Conservation (phyloP, 53 echinoderm and acorn worm genomes). For the Paelopatides confundens region DNA sequence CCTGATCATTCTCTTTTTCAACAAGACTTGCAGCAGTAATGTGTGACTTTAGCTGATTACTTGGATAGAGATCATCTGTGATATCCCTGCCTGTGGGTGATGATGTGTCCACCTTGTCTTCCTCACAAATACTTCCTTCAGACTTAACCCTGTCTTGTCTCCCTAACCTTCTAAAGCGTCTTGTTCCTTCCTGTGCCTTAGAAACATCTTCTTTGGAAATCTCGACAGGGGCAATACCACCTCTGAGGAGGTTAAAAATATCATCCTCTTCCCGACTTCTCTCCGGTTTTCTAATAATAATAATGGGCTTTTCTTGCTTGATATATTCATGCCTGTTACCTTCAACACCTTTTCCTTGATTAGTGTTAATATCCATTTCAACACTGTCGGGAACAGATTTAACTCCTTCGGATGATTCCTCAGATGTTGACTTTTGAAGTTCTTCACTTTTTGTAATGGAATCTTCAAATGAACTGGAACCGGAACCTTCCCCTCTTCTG, state of each 20-base stretch:
- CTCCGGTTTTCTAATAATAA: background rate
- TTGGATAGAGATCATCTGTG: background rate
- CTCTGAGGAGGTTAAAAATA: slow-evolving; percentile 53
- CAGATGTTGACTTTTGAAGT: background rate
- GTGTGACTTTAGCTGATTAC: background rate
- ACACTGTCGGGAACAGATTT: background rate
- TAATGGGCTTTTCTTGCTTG: background rate
- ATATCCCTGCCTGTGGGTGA: background rate
- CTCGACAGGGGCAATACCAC: slow-evolving; percentile 30
- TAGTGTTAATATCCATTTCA: background rate
- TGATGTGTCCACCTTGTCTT: background rate
- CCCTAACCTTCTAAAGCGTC: background rate
- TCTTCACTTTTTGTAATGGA: background rate
- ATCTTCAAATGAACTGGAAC: slow-evolving; percentile 32
- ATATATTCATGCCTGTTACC: background rate
- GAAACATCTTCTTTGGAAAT: background rate
- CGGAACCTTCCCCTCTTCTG: slow-evolving; percentile 14
- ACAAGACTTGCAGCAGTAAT: background rate
- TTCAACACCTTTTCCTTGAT: background rate
- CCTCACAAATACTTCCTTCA: background rate
- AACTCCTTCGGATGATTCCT: slow-evolving; percentile 11
- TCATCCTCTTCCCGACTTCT: slow-evolving; percentile 56
- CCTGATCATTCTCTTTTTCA: background rate
- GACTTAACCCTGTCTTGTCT: background rate
- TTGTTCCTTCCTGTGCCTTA: background rate